Conservation (phyloP, 1,140 invertebrate species). For the Rhopalosiphum maidis region DNA sequence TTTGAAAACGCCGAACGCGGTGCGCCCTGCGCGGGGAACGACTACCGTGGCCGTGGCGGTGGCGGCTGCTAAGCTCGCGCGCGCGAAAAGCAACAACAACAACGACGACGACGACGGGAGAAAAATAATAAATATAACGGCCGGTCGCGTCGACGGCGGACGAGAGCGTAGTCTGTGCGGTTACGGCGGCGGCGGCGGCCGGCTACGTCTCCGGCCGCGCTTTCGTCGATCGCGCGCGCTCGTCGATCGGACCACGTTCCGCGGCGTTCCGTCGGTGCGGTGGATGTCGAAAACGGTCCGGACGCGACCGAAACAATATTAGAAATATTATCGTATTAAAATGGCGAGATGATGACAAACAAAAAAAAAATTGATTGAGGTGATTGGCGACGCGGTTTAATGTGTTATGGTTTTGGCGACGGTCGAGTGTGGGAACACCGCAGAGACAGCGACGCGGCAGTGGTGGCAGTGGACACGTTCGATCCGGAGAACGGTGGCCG, state of each 20-base stretch:
- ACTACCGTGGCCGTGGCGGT: neutral
- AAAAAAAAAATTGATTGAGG: too few species aligned
- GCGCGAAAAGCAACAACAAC: neutral
- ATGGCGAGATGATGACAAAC: too few species aligned
- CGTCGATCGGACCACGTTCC: neutral
- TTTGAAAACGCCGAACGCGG: neutral
- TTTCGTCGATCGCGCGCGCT: neutral
- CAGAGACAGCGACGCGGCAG: neutral
- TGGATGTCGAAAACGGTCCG: too few species aligned
- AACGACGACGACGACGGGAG: neutral
- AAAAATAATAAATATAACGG: neutral
- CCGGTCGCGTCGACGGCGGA: neutral
- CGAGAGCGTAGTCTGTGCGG: neutral
- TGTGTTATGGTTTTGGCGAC: neutral
- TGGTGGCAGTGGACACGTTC: constrained; percentile 5
- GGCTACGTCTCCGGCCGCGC: neutral
- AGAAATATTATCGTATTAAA: too few species aligned
- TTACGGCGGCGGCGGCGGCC: neutral
- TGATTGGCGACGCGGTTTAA: neutral
- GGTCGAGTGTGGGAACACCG: neutral
- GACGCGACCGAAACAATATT: neutral
- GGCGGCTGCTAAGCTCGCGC: neutral
- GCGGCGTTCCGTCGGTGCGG: too few species aligned
- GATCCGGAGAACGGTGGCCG: neutral
- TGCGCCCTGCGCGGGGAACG: constrained; percentile 16